Evolutionary conservation across 92 coral and sea anemone species (phyloP), one percentile per base, ranked within the genome.

Genomic region (Pocillopora grandis): DNA sequence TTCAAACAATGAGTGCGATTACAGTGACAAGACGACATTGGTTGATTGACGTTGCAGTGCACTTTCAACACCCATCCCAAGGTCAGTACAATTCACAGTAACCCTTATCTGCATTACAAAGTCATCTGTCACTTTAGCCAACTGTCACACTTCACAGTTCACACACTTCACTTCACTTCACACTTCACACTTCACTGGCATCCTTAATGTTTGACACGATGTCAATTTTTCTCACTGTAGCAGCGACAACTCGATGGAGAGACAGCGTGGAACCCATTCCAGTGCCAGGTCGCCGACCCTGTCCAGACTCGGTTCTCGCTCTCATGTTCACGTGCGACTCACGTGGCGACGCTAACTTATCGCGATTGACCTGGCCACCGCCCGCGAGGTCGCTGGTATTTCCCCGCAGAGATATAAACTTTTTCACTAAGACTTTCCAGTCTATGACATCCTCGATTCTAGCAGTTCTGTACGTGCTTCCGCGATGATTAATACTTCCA

Each of bases 371-470:
- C 27, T 84, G 85, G 23, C 85, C 80, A 33, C 78, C 55, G 58
- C 89, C 66, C 31, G 84, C 76, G 15, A 85, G 71, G 31, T 94
- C 98, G 63, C 86, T 87, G 77, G 72, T 83, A 75, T 87, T 94
- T 0, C 94, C 92, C 18, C 98, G 88, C 18, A 94, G 71, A 33
- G 91, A 82, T 52, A 89, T 69, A 66, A 90, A 96, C 78, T 92
- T 96, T 69, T 90, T 89, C 65, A 94, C 99, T 20, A 96, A 65
- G 63, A 76, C 55, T 74, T 83, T 92, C 99, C 99, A 96, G 90
- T 96, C 96, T 27, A 96, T 78, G 14, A 96, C 99, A 6, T 91
- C 89, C 80, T 96, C 99, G 62, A 96, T 95, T 18, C 94, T 87
- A 23, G 93, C 74, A 62, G 49, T 80, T 57, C 98, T 80, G 56